Percentiles rank a stretch among this genome's conserved stretches.
Evolutionary conservation across 2,797 vertebrate species (phyloP).

Genomic region (Hozukius guyotensis): DNA sequence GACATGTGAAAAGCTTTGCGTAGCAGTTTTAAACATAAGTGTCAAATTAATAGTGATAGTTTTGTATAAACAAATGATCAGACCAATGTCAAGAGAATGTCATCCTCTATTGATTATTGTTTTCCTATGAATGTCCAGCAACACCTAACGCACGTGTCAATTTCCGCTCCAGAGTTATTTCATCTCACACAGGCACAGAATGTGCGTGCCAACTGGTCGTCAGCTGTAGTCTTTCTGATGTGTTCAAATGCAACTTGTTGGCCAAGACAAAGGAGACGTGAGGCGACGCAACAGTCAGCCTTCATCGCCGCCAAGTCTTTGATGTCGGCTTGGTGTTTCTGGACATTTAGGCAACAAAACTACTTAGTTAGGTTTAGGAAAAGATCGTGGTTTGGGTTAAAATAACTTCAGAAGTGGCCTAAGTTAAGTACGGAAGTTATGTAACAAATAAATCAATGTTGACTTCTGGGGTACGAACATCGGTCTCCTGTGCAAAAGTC

Average conservation of each 20-base stretch:
- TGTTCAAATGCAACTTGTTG: too few species aligned
- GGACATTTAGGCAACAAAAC: background rate
- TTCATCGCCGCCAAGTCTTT: too few species aligned
- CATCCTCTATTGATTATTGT: background rate
- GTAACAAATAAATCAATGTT: background rate
- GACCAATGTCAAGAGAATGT: background rate
- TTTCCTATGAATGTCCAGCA: background rate
- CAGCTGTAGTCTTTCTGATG: too few species aligned
- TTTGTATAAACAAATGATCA: background rate
- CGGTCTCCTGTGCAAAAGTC: too few species aligned
- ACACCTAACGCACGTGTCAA: too few species aligned
- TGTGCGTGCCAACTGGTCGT: too few species aligned
- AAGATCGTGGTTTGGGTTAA: background rate
- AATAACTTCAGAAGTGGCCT: background rate
- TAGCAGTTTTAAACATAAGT: conserved; percentile 4
- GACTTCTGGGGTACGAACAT: background rate
- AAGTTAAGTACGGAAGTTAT: background rate
- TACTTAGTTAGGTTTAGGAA: background rate
- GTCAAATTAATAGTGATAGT: background rate
- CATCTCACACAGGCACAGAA: too few species aligned
- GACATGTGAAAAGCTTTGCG: conserved; percentile 13
- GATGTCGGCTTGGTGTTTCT: too few species aligned
- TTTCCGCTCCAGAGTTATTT: too few species aligned
- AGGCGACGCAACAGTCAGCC: too few species aligned
- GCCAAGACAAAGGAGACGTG: too few species aligned